Percentiles rank a stretch among this genome's conserved stretches.
Conservation (phyloP, 2,113 vertebrate genomes). For the Micromys minutus region DNA sequence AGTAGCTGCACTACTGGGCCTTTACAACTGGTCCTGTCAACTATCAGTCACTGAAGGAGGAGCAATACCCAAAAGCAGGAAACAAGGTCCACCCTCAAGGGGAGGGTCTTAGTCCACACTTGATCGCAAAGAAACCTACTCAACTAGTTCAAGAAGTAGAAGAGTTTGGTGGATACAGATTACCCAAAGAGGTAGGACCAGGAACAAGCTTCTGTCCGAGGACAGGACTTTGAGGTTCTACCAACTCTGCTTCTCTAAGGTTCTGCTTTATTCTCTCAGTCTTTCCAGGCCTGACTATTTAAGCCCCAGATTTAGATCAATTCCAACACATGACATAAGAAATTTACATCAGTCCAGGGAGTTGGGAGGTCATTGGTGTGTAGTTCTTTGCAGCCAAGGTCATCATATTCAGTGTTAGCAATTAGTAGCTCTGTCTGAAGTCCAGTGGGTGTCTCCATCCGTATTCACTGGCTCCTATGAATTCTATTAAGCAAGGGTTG, state of each 20-base stretch:
- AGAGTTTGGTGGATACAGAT: neutral
- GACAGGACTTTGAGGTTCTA: neutral
- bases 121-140: conserved; percentile 38
- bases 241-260: neutral
- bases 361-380: neutral
- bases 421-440: neutral
- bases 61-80: neutral
- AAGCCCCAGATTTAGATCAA: neutral
- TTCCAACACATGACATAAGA: neutral
- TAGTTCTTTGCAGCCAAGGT: neutral
- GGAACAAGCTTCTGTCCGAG: neutral
- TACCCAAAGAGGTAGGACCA: neutral
- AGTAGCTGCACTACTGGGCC: neutral
- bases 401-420: neutral
- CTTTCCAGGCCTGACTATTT: neutral
- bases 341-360: neutral
- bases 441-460: neutral
- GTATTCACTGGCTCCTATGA: neutral
- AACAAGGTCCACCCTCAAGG: neutral
- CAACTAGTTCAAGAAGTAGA: neutral
- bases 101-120: neutral
- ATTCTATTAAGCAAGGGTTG: neutral
- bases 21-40: neutral
- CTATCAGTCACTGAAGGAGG: conserved; percentile 6
- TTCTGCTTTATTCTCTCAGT: conserved; percentile 17